Conservation (phyloP, 1,140 invertebrate genomes). For the Frieseomelitta varia region DNA sequence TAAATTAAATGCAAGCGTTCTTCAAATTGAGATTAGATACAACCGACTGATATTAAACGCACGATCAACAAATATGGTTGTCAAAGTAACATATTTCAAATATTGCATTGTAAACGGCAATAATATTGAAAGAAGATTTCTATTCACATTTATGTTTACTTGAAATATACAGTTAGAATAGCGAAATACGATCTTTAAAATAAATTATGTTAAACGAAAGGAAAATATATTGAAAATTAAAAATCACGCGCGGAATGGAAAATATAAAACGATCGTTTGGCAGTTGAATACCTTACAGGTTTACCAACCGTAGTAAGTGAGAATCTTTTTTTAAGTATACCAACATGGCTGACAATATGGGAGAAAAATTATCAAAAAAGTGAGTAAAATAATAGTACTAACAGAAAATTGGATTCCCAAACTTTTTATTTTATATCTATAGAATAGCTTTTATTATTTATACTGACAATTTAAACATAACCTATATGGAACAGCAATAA, state of each 20-base stretch:
- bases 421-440: slow-evolving; percentile 4
- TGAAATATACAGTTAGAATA: background rate
- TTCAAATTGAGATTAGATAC: background rate
- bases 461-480: slow-evolving; percentile 12
- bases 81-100: slow-evolving; percentile 8
- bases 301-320: slow-evolving; percentile 33
- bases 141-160: background rate
- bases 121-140: background rate
- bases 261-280: background rate
- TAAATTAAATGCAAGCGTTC: background rate
- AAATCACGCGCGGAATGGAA: background rate
- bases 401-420: slow-evolving; percentile 58
- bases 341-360: slow-evolving; percentile 83
- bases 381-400: slow-evolving; percentile 81
- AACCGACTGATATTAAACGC: background rate
- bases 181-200: background rate
- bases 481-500: background rate
- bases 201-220: background rate
- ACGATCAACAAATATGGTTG: slow-evolving; percentile 23
- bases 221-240: background rate
- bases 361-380: slow-evolving; percentile 88
- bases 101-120: background rate
- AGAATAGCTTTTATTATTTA: background rate
- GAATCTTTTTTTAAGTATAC: slow-evolving; percentile 44
- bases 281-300: slow-evolving; percentile 14